Evolutionary conservation across 2,888 invertebrate genomes (phyloP), one percentile per base, ranked within the genome.

Genomic region (Cephus runcator): DNA sequence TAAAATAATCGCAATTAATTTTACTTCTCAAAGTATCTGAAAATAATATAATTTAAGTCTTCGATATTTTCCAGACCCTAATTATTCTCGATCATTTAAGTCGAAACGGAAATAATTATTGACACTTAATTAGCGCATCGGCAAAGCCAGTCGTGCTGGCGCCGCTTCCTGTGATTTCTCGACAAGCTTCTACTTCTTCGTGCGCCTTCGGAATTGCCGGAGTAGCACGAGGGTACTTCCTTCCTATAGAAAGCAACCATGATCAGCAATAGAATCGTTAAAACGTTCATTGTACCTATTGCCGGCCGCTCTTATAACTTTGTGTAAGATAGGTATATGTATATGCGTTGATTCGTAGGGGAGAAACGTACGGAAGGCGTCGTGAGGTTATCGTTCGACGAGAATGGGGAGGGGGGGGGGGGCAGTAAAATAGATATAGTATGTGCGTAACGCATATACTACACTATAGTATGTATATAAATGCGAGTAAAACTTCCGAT

Each of bases 401-500:
- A 56, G 40, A 40, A 40, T 40, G 40, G 2, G 6, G 15, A 2
- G 2, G 9, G 9, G 9, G 2, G 9, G 9, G 6, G 40, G 6
- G 6, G 23, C 23, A 56, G 23, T 15, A 56, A 23, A 56, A 23
- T 56, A 56, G 23, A 23, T 56, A 56, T 56, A 15, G 6, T 56
- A 23, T 56, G 23, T 56, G 23, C 23, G 40, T 56, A 23, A 56
- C 23, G 23, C 23, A 56, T 56, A 56, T 56, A 56, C 15, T 56
- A 23, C 23, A 23, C 23, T 56, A 23, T 56, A 56, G 23, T 23
- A 23, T 23, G 23, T 56, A 23, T 56, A 56, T 56, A 56, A 15
- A 56, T 56, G 40, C 40, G 40, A 56, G 40, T 40, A 40, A 15
- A 56, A 56, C 23, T 23, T 56, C 77, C 73, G 73, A 77, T 78